Base-by-base conservation (phyloP, 1,140 invertebrate genomes). In the Holotrichia oblita region DNA sequence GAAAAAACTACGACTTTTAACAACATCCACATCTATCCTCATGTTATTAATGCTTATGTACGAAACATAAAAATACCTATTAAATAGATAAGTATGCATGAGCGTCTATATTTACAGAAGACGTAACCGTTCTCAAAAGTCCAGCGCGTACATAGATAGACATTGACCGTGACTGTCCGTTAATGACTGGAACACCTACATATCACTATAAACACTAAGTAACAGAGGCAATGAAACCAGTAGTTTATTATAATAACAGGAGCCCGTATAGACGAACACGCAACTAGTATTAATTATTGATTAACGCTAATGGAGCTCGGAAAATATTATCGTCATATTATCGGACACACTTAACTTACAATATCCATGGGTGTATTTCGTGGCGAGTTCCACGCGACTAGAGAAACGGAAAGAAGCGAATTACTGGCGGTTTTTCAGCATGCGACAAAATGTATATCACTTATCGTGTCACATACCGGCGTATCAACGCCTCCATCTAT, bases 211-310 rank as follows among this genome's bases (percentile, higher is more conserved):
- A 73, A 78, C 41, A 24, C 17, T 41, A 73, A 27, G 73, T 55
- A 76, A 79, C 40, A 40, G 59, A 81, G 40, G 77, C 78, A 80
- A 81, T 80, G 79, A 81, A 81, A 79, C 77, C 79, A 78, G 78
- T 80, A 80, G 81, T 80, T 80, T 79, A 81, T 81, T 80, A 55
- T 48, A 77, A 77, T 48, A 76, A 69, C 76, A 73, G 79, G 77
- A 79, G 79, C 76, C 77, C 61, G 64, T 34, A n/a, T n/a, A 41
- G 17, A 48, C 77, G 77, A 79, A 76, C 81, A 81, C 79, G 81
- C 79, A 81, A 80, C 48, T 74, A 48, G 79, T 81, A 80, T 81
- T 81, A 81, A 81, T 81, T 81, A 81, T 81, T 81, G 81, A 81
- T 81, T 80, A 80, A 81, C 79, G 81, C 79, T 81, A 81, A 81